Evolutionary conservation across 2,797 vertebrate species (phyloP).

Genomic region (Morelia viridis): DNA sequence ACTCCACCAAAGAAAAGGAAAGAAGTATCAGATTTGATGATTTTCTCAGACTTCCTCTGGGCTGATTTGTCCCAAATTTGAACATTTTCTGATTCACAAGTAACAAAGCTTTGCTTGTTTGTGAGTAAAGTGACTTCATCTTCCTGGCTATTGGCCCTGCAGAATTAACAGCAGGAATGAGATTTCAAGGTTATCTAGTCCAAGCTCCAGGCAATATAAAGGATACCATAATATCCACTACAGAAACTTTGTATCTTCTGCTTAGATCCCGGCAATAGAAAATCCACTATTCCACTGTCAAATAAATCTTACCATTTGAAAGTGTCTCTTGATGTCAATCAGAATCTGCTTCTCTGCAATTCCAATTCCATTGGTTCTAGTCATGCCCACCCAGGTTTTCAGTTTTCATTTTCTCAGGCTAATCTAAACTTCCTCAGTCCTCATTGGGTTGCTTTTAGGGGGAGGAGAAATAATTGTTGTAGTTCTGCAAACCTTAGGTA

Average conservation of each 20-base stretch:
- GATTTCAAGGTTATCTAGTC: not conserved
- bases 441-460: not conserved
- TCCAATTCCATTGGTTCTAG: not conserved
- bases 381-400: too few species aligned
- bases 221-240: not conserved
- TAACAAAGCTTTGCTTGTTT: not conserved
- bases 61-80: not conserved
- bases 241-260: not conserved
- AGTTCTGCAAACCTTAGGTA: not conserved
- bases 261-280: too few species aligned
- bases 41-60: not conserved
- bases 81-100: not conserved
- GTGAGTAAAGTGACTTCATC: not conserved
- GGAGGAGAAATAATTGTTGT: not conserved
- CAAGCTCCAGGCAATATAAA: not conserved
- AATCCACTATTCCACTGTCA: not conserved
- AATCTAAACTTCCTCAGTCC: too few species aligned
- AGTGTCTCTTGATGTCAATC: not conserved
- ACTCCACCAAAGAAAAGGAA: not conserved
- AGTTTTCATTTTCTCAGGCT: not conserved
- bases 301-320: not conserved
- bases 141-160: not conserved
- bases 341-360: not conserved
- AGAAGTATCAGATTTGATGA: not conserved
- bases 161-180: not conserved